Evolutionary conservation across 2,797 vertebrate genomes (phyloP), one percentile per base, ranked within the genome.

Genomic region (Spea hammondii): DNA sequence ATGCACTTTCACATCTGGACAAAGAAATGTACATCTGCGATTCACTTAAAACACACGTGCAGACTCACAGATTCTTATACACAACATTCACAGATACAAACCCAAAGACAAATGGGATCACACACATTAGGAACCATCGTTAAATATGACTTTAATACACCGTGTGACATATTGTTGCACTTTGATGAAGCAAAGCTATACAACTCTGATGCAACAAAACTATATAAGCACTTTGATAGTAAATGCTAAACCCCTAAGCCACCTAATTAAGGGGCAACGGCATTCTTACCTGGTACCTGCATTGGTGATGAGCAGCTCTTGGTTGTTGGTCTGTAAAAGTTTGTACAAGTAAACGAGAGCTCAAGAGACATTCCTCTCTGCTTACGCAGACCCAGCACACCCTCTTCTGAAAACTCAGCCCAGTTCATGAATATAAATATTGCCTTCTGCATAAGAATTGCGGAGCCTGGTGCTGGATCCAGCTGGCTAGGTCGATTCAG

Each of bases 391-490:
- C 8, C 4, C 46, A 32, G 62, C 72, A 66, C 78, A 17, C 55
- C 78, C 72, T 47, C 32, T 9, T 10, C 17, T 45, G 12, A 44
- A 74, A 74, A 79, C 69, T 62, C 54, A 68, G 8, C 4, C 46
- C 4, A 50, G 6, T 48, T 74, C 78, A 79, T 79, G 71, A 79
- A 79, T 79, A 79, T 79, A 44, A 51, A 73, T 6, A 2, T 65
- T 49, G 64, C 73, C 77, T 60, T 14, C 32, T 74, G 64, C 71
- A 79, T 74, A 51, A 57, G 65, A 45, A 78, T 13, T 74, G 70
- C n/a, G 57, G 62, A 11, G 66, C 51, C 12, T n/a, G 44, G 69
- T 1, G 45, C 12, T n/a, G 44, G 69, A 4, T 46, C 2, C 64
- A 47, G 65, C 77, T 54, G 66, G 53, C 53, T 45, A 5, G 55